phyloP scores from a whole-genome alignment of 2,113 vertebrate species.

The Fregata magnificens region DNA sequence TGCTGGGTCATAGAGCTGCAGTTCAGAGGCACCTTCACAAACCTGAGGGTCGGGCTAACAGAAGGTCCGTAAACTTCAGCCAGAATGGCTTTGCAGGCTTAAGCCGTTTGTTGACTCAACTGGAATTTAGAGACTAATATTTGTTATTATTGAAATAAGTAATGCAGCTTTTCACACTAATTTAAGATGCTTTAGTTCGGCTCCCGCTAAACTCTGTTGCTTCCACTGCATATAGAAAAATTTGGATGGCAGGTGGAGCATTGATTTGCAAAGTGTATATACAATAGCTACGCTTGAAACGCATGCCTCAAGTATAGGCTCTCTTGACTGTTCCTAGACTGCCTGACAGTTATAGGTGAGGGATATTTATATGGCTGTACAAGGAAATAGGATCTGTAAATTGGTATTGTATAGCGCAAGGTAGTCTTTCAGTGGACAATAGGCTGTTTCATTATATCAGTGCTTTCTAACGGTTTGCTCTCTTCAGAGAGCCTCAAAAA shows the following conservation, averaged over 20 bases:
- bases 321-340: not conserved
- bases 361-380: not conserved
- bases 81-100: not conserved
- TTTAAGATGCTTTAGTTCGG: not conserved
- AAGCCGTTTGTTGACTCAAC: not conserved
- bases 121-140: not conserved
- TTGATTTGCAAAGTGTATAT: not conserved
- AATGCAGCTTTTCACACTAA: not conserved
- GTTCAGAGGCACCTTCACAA: not conserved
- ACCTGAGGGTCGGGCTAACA: not conserved
- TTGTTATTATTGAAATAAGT: not conserved
- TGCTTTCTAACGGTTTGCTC: not conserved
- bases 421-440: not conserved
- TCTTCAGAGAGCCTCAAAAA: slow-evolving; percentile 29
- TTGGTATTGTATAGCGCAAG: not conserved
- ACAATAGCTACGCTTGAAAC: accelerated
- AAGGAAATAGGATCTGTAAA: slow-evolving; percentile 15
- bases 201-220: not conserved
- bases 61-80: not conserved
- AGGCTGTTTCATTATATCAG: not conserved
- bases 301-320: not conserved
- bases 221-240: not conserved
- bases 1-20: not conserved
- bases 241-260: not conserved
- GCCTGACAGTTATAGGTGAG: not conserved